These are phyloP conservation scores for Chymomyza fuscimana DNA, from an alignment of 2,888 invertebrate genomes.

Conservation along the genomic window DNA sequence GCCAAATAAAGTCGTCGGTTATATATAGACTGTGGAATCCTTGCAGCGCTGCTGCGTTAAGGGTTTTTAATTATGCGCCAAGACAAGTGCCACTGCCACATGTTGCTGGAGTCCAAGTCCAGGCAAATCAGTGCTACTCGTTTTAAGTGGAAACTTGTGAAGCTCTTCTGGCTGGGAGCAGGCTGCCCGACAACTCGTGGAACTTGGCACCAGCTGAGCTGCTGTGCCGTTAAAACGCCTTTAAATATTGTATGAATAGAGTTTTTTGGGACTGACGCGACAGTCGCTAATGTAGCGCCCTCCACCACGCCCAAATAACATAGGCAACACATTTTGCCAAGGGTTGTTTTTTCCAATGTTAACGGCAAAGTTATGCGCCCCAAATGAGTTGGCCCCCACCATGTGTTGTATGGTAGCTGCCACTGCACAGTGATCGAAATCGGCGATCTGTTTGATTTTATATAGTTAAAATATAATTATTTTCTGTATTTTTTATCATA, in stretches of 20 bases:
- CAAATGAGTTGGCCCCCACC: neutral
- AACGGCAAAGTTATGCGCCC: neutral
- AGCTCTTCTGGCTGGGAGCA: conserved; percentile 30
- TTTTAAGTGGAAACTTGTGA: conserved; percentile 49
- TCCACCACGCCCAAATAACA: neutral
- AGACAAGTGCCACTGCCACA: conserved; percentile 49
- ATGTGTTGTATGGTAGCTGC: neutral
- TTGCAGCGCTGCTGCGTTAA: conserved; percentile 3
- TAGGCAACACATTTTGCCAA: neutral
- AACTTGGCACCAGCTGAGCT: conserved; percentile 57
- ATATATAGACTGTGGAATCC: conserved; percentile 4
- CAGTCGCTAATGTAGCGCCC: conserved; percentile 43
- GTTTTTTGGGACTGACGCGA: conserved; percentile 1
- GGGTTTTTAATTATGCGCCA: conserved; percentile 63
- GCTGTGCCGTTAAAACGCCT: conserved; percentile 47
- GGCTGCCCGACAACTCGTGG: neutral
- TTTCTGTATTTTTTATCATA: too few species aligned
- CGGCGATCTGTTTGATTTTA: too few species aligned
- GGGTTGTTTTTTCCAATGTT: neutral
- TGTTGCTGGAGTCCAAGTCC: conserved; percentile 39
- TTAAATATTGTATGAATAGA: conserved; percentile 60
- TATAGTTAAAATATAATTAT: too few species aligned
- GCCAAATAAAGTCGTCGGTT: neutral
- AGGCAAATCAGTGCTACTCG: conserved; percentile 51
- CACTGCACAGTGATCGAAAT: too few species aligned